These are phyloP conservation scores for Sebastes diploproa DNA, from an alignment of 2,797 vertebrate species.

Conservation along the genomic window DNA sequence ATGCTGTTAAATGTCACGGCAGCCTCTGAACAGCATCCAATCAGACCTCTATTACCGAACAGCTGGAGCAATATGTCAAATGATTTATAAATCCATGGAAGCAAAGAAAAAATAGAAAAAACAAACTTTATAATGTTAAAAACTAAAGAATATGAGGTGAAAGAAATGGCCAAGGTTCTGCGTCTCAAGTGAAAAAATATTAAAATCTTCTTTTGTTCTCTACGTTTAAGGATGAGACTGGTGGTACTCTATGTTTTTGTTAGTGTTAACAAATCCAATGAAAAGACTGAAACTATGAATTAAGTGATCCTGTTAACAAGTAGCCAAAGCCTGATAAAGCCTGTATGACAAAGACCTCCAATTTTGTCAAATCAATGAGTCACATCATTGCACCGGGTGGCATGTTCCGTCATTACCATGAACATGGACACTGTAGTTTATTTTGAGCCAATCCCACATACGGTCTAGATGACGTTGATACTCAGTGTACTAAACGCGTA, in stretches of 20 bases:
- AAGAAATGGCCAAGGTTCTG: neutral
- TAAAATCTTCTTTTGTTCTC: neutral
- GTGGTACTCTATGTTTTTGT: neutral
- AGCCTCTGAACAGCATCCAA: conserved; percentile 1
- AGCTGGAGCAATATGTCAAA: conserved; percentile 1
- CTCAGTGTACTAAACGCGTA: neutral
- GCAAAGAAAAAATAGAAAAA: neutral
- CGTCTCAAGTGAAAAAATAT: neutral
- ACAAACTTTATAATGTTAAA: neutral
- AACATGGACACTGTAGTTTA: neutral
- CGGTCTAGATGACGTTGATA: neutral
- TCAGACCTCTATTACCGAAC: neutral
- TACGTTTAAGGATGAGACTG: neutral
- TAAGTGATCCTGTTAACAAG: neutral
- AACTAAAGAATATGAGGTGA: neutral
- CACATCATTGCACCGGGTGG: neutral
- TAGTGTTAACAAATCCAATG: neutral
- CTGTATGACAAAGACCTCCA: neutral
- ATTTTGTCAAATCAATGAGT: neutral
- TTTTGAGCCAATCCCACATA: neutral
- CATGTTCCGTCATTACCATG: neutral
- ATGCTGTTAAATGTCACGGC: conserved; percentile 37
- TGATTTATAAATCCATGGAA: neutral
- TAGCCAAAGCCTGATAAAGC: neutral
- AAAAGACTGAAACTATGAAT: neutral